These are phyloP conservation scores for Ophonus ardosiacus DNA, from an alignment of 2,888 invertebrate genomes.

Conservation along the genomic window DNA sequence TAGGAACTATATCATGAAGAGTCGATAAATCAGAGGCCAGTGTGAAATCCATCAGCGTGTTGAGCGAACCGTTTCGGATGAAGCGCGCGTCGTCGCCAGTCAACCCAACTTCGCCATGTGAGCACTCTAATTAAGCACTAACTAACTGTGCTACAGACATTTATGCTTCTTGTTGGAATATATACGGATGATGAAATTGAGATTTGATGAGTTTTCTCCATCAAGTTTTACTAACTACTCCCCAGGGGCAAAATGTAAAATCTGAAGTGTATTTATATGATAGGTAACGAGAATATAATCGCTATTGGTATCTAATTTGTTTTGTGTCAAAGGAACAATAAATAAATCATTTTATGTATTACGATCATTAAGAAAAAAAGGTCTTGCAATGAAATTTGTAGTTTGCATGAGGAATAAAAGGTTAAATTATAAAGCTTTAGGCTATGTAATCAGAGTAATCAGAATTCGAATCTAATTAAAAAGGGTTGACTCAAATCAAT, in stretches of 20 bases:
- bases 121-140: constrained; percentile 60
- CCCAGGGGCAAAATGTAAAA: too few species aligned
- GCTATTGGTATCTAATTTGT: too few species aligned
- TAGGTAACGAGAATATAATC: too few species aligned
- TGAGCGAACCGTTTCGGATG: constrained; percentile 16
- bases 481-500: neutral
- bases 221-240: constrained; percentile 18
- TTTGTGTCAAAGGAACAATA: too few species aligned
- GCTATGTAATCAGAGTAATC: neutral
- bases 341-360: too few species aligned
- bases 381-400: too few species aligned
- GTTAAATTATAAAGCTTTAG: neutral
- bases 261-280: too few species aligned
- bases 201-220: constrained; percentile 60
- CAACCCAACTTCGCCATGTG: constrained; percentile 55
- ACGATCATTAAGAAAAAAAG: too few species aligned
- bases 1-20: constrained; percentile 6
- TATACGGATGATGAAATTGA: constrained; percentile 59
- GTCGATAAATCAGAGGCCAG: constrained; percentile 54
- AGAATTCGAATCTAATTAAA: neutral
- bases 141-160: constrained; percentile 57
- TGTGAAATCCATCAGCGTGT: constrained; percentile 58
- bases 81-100: constrained; percentile 5
- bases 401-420: neutral
- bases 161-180: constrained; percentile 59